Conservation (phyloP, 2,113 vertebrate genomes). For the Misgurnus mizolepis region DNA sequence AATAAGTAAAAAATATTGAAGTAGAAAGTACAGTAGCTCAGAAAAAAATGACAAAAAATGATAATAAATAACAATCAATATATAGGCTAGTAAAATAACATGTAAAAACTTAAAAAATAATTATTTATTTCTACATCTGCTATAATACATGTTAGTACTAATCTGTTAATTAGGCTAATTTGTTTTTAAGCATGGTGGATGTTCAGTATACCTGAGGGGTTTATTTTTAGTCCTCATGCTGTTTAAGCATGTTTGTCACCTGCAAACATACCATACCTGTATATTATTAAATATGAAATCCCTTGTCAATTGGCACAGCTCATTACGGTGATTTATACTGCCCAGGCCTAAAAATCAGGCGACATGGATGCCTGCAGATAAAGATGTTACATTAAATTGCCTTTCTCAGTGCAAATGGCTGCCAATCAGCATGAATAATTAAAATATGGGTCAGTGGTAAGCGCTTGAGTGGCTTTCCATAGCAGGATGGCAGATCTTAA, state of each 20-base stretch:
- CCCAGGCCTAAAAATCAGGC: constrained; percentile 15
- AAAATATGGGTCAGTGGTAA: constrained; percentile 36
- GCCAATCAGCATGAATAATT: constrained; percentile 42
- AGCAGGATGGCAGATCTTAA: constrained; percentile 7
- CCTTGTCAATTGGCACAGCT: constrained; percentile 36
- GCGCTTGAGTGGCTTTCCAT: constrained; percentile 13
- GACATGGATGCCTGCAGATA: constrained; percentile 19
- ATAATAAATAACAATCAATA: too few species aligned
- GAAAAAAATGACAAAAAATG: too few species aligned
- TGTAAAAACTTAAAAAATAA: not conserved
- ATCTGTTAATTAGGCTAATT: constrained; percentile 6
- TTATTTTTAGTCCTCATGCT: constrained; percentile 16
- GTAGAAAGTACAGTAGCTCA: too few species aligned
- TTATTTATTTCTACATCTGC: not conserved
- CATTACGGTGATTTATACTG: constrained; percentile 36
- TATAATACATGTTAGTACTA: constrained; percentile 2
- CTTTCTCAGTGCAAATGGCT: constrained; percentile 26
- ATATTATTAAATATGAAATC: constrained; percentile 34
- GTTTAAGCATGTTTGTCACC: not conserved
- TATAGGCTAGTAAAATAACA: not conserved
- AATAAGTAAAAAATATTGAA: too few species aligned
- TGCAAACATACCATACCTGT: not conserved
- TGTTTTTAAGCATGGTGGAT: not conserved
- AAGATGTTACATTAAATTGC: constrained; percentile 16
- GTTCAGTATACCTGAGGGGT: not conserved